These are phyloP conservation scores for Sebastes melanostomus DNA, from an alignment of 2,797 vertebrate genomes.

Conservation along the genomic window DNA sequence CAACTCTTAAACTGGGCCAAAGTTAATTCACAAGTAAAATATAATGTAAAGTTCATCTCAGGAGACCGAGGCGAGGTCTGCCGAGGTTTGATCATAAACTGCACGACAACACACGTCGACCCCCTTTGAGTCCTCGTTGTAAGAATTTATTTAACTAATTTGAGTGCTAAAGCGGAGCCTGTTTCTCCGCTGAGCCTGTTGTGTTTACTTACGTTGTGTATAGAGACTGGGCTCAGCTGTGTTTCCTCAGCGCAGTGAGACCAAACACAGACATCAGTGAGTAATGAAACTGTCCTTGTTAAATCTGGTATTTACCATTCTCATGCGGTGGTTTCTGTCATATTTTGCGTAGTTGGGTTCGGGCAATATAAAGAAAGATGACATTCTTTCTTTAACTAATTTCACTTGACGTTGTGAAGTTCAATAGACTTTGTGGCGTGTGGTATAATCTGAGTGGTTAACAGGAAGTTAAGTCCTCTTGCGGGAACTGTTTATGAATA, in stretches of 20 bases:
- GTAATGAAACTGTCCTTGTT: slow-evolving; percentile 70
- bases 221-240: slow-evolving; percentile 62
- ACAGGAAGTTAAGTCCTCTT: slow-evolving; percentile 16
- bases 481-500: slow-evolving; percentile 36
- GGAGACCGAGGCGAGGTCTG: background rate
- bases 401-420: slow-evolving; percentile 39
- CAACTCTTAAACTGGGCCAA: background rate
- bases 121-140: slow-evolving; percentile 1
- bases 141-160: slow-evolving; percentile 37
- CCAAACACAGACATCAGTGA: slow-evolving; percentile 65
- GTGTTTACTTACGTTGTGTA: slow-evolving; percentile 60
- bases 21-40: slow-evolving; percentile 13
- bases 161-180: slow-evolving; percentile 14
- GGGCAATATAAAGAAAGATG: slow-evolving; percentile 24
- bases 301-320: slow-evolving; percentile 54
- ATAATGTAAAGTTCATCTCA: slow-evolving; percentile 27
- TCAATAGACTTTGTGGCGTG: background rate
- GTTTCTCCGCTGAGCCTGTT: slow-evolving; percentile 22
- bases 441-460: slow-evolving; percentile 15
- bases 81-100: slow-evolving; percentile 34
- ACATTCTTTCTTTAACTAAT: slow-evolving; percentile 42
- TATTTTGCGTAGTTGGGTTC: slow-evolving; percentile 22
- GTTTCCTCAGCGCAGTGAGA: slow-evolving; percentile 57
- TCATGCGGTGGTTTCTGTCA: slow-evolving; percentile 19
- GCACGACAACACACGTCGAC: background rate